Evolutionary conservation across 2,797 vertebrate species (phyloP), one percentile per base, ranked within the genome.

Genomic region (Schizopygopsis pylzovi): DNA sequence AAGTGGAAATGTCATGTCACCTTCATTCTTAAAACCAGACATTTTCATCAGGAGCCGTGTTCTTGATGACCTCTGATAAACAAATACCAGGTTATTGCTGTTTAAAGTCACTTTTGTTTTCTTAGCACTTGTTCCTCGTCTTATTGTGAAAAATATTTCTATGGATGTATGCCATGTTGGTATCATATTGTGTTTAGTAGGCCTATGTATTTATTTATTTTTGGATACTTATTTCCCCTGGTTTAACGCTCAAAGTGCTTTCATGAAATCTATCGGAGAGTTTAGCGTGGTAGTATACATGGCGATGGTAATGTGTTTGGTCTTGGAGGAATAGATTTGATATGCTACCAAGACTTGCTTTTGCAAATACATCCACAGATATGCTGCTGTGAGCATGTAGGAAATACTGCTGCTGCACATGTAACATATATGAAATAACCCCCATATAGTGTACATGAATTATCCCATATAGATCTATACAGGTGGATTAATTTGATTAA

Each of bases 1-100:
- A 59, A 56, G n/a, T 75, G 59, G 20, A 67, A 65, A 61, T 63
- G 43, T 77, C 72, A 82, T 43, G 49, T 84, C 45, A 25, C 20
- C 28, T 65, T 76, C 56, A 63, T 28, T 63, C 56, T 18, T 37
- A 75, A n/a, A 54, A 39, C 47, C 20, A 49, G 28, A 39, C 8
- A 63, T 75, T 49, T 76, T 83, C 52, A 61, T 20, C 41, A 61
- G 4, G 5, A 61, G 25, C 5, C 18, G 22, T 54, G 52, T 71
- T 33, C 47, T 33, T 54, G 63, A 52, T 81, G 47, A 49, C 25
- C 43, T 65, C 28, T 12, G 41, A 37, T 80, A 3, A 80, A 33
- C 78, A 47, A 65, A 33, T 45, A 65, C 43, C 25, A 28, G 18
- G 59, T 61, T 79, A 79, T 45, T 28, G 59, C 78, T 80, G 59